Evolutionary conservation across 2,797 vertebrate genomes (phyloP), one percentile per base, ranked within the genome.

Genomic region (Ceryle rudis): DNA sequence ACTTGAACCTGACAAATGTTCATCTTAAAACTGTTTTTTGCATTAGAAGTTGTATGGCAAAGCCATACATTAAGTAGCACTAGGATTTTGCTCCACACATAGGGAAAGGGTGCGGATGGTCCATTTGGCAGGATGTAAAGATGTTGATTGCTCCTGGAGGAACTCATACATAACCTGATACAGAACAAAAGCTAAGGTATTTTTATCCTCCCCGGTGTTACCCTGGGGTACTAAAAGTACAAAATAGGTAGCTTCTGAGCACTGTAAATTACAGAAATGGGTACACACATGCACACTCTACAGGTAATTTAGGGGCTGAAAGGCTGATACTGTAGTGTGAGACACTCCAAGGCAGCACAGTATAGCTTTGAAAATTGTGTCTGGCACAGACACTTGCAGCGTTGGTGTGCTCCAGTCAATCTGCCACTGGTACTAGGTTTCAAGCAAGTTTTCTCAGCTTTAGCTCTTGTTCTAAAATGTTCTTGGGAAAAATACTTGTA

Each of bases 381-480:
- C 65, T 71, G 39, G 44, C 35, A 31, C n/a, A n/a, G 55, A 19
- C 23, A 18, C 25, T 70, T 0, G 0, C 14, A 29, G 4, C 39
- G 16, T 12, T 60, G 35, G 14, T 72, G 52, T 74, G 39, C 19
- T 57, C 51, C n/a, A 23, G 18, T 60, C 33, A 28, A 9, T 70
- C 52, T 84, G 54, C 42, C 19, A 8, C 54, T 67, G 62, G 19
- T 13, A 49, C 23, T 35, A 58, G 6, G 7, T 89, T 88, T 81
- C 47, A 71, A 52, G 44, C 7, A 81, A 78, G 33, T 85, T 79
- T 70, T 81, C n/a, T 84, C 57, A 79, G 37, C 49, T 94, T 74
- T 69, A 49, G 14, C 16, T 75, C 51, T 75, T 67, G 26, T 42
- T 81, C 46, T 88, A 26, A 86, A 80, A 94, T 17, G 25, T 81